These are phyloP conservation scores for Eurystomus gularis DNA, from an alignment of 2,113 vertebrate genomes.

Conservation along the genomic window DNA sequence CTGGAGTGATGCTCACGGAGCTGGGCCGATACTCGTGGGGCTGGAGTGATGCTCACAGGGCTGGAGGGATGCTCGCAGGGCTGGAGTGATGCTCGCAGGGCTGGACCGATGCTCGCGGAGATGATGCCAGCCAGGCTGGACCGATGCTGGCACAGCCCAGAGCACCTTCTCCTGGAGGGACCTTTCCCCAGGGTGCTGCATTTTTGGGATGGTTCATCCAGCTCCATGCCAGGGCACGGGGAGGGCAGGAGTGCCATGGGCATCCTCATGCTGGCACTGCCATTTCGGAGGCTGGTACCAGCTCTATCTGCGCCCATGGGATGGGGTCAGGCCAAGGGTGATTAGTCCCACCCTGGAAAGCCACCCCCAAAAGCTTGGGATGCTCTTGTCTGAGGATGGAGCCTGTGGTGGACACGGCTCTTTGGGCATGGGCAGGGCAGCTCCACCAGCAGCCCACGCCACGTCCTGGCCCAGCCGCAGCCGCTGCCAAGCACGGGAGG, in stretches of 20 bases:
- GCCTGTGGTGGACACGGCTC: accelerated
- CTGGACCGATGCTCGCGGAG: neutral
- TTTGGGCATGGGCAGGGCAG: neutral
- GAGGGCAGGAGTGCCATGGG: neutral
- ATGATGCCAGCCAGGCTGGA: neutral
- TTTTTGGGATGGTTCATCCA: neutral
- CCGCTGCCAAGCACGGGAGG: accelerated
- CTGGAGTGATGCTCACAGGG: neutral
- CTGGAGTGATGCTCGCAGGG: neutral
- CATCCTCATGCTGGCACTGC: accelerated
- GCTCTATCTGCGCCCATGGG: neutral
- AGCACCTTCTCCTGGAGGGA: accelerated
- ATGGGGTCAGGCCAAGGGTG: accelerated
- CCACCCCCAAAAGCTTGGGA: accelerated
- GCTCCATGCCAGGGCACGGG: accelerated
- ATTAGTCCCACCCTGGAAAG: neutral
- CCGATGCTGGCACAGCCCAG: accelerated
- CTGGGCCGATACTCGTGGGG: no score
- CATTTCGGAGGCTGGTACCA: accelerated
- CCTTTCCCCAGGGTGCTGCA: neutral
- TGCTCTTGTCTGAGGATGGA: neutral
- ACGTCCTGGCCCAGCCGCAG: neutral
- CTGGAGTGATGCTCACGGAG: no score
- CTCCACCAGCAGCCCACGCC: accelerated
- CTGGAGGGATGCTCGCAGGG: neutral